Evolutionary conservation across 2,113 vertebrate genomes (phyloP), one percentile per base, ranked within the genome.

Genomic region (Fregetta grallaria): DNA sequence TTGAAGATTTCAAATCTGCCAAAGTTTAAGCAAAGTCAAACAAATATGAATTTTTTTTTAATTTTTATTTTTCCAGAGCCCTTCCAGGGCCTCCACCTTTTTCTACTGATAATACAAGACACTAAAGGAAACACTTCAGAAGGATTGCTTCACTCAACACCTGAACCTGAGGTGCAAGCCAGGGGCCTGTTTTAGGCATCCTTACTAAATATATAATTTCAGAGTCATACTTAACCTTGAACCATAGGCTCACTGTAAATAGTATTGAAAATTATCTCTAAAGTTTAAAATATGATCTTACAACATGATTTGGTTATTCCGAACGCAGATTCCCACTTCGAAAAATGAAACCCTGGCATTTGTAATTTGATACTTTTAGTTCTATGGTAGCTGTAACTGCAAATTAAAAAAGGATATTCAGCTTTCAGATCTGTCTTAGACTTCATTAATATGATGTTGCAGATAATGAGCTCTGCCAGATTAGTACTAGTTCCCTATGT

Each of bases 381-480:
- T 87, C 81, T 74, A 26, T 44, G 50, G 49, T 71, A 71, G 70
- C n/a, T 76, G 27, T 80, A 86, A 65, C 80, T 75, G 84, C 32
- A 96, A 94, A 88, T 94, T 92, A 71, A 29, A 71, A 85, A 92
- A 49, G 67, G 38, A 75, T 86, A 58, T 86, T 87, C 44, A 13
- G 63, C 85, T 88, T 90, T 95, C 58, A 74, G n/a, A 32, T 75
- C 61, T 74, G 23, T 17, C 49, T 85, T 59, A 55, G 67, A n/a
- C 58, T 80, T 61, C 87, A 67, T 92, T 91, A 94, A 90, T 90
- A 65, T 40, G 63, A 20, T 30, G 50, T 77, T 61, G 47, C 67
- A 91, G 93, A 92, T 94, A 95, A 96, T 81, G 74, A 94, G 27
- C 25, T 50, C 87, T 97, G 72, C 91, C 71, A 96, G 55, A 92